Conservation (phyloP, 2,113 vertebrate species). For the Myrmophylax atrothorax region DNA sequence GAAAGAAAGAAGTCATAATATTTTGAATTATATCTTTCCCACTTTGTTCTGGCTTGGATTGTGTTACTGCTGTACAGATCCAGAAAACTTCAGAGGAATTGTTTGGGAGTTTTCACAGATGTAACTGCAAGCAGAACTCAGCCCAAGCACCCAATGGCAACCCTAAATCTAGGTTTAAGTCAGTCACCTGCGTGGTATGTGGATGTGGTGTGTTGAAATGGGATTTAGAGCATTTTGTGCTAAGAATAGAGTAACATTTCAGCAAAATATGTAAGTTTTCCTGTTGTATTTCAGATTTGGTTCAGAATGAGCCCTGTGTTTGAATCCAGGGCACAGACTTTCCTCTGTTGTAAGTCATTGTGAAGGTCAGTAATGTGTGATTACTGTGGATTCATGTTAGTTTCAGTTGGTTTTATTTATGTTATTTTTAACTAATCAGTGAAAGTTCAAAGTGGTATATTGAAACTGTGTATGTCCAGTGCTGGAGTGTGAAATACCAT, state of each 20-base stretch:
- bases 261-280: background rate
- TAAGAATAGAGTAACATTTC: background rate
- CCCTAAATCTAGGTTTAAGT: background rate
- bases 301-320: background rate
- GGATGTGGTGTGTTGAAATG: background rate
- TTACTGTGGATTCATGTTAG: background rate
- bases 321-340: background rate
- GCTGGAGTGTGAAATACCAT: background rate
- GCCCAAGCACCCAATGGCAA: background rate
- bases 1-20: conserved; percentile 15
- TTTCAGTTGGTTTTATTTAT: background rate
- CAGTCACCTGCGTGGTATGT: background rate
- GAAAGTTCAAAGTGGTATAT: background rate
- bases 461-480: background rate
- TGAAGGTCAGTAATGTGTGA: background rate
- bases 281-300: background rate
- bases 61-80: background rate
- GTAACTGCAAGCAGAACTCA: conserved; percentile 13
- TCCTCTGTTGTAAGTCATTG: background rate
- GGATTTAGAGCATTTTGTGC: background rate
- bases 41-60: background rate
- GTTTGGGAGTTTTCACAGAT: background rate
- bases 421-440: background rate
- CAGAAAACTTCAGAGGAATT: conserved; percentile 8
- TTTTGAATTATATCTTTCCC: background rate